A percentile compares a stretch with the other conserved stretches of the same genome.
phyloP scores from a whole-genome alignment of 2,797 vertebrate species.

The Onychomys arenicola region DNA sequence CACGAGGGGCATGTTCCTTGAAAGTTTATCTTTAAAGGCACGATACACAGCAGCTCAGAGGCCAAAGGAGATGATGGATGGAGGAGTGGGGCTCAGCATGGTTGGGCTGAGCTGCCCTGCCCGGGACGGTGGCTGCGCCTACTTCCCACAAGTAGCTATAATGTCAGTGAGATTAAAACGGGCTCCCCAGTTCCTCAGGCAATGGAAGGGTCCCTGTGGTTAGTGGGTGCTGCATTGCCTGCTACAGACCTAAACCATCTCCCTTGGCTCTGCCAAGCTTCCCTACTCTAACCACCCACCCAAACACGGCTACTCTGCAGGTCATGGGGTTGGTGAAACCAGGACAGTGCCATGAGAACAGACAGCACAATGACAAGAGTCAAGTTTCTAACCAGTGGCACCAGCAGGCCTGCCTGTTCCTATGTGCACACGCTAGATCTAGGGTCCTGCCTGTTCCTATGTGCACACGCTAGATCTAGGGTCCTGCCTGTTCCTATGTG shows the following conservation, averaged over 20 bases:
- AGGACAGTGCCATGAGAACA: neutral
- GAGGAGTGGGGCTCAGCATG: neutral
- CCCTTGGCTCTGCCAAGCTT: neutral
- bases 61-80: neutral
- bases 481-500: neutral
- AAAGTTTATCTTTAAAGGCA: conserved; percentile 6
- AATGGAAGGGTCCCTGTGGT: neutral
- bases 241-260: neutral
- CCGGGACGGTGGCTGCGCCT: neutral
- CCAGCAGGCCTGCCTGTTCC: too few species aligned
- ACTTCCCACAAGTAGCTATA: neutral
- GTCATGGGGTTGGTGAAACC: neutral
- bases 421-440: too few species aligned
- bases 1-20: neutral
- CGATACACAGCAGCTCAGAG: neutral
- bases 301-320: neutral
- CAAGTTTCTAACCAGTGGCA: neutral
- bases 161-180: neutral
- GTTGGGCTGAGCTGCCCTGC: neutral
- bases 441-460: neutral
- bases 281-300: neutral
- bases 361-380: neutral
- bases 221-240: neutral
- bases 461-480: too few species aligned
- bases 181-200: neutral